Conservation (phyloP, 2,113 vertebrate species). For the Chionodraco myersi region DNA sequence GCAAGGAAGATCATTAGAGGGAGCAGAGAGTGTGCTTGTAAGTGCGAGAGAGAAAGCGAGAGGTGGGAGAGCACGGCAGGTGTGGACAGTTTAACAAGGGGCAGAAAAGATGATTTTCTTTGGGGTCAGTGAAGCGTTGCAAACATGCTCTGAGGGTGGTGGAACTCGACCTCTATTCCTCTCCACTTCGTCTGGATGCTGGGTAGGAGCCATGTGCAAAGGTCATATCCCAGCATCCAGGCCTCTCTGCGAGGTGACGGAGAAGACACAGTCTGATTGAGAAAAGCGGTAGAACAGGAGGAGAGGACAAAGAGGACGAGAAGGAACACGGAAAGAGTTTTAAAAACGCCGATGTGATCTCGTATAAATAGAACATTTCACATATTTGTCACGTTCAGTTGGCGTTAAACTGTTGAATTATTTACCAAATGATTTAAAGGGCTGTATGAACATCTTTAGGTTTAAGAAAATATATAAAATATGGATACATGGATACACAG, state of each 20-base stretch:
- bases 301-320: background rate
- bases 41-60: background rate
- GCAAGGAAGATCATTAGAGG: slow-evolving; percentile 35
- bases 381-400: too few relatives aligned
- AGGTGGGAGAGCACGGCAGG: background rate
- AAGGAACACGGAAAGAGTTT: background rate
- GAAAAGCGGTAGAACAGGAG: too few relatives aligned
- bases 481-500: too few relatives aligned
- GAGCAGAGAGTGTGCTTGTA: background rate
- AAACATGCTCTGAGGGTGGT: slow-evolving; percentile 11
- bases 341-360: too few relatives aligned
- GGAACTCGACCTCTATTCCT: background rate
- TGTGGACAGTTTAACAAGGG: slow-evolving; percentile 33
- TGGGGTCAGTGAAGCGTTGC: slow-evolving; percentile 20
- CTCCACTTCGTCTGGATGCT: background rate
- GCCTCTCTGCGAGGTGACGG: background rate
- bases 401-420: too few relatives aligned
- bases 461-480: too few relatives aligned
- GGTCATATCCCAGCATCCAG: slow-evolving; percentile 14
- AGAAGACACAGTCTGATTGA: background rate
- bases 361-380: too few relatives aligned
- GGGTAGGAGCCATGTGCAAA: slow-evolving; percentile 7
- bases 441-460: too few relatives aligned
- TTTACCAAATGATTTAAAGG: too few relatives aligned
- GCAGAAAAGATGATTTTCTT: slow-evolving; percentile 16